phyloP scores from a whole-genome alignment of 2,113 vertebrate genomes.

The Fukomys damarensis region DNA sequence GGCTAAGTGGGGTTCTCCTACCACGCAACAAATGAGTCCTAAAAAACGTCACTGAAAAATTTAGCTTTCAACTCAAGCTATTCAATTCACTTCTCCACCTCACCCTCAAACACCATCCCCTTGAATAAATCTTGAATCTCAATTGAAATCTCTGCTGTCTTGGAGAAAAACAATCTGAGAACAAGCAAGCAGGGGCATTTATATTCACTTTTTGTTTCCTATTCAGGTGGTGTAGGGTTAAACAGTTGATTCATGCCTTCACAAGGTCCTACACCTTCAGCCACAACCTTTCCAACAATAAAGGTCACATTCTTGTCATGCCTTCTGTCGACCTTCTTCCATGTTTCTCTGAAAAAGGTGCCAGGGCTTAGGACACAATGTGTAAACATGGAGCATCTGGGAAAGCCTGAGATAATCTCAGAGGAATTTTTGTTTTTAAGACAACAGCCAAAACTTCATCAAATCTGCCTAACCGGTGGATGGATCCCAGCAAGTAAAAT shows the following conservation, averaged over 20 bases:
- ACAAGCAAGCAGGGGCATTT: neutral
- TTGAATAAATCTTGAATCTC: neutral
- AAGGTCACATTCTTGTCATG: conserved; percentile 37
- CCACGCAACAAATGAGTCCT: neutral
- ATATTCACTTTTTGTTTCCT: neutral
- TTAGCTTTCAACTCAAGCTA: neutral
- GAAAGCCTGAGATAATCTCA: conserved; percentile 24
- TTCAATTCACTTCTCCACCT: neutral
- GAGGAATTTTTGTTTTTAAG: conserved; percentile 23
- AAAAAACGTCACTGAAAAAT: conserved; percentile 12
- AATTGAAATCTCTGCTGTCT: neutral
- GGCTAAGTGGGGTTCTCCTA: neutral
- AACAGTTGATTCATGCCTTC: neutral
- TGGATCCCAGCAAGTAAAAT: neutral
- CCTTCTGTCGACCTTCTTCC: neutral
- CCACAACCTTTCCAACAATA: neutral
- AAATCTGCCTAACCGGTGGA: neutral
- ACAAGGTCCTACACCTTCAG: neutral
- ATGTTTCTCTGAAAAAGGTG: neutral
- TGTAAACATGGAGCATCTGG: conserved; percentile 31
- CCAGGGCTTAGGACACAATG: neutral
- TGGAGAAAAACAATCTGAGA: neutral
- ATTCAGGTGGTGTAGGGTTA: neutral
- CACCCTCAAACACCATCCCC: neutral
- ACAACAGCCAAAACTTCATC: neutral